Base-by-base conservation (phyloP, 2,797 vertebrate species). In the Chelon auratus region DNA sequence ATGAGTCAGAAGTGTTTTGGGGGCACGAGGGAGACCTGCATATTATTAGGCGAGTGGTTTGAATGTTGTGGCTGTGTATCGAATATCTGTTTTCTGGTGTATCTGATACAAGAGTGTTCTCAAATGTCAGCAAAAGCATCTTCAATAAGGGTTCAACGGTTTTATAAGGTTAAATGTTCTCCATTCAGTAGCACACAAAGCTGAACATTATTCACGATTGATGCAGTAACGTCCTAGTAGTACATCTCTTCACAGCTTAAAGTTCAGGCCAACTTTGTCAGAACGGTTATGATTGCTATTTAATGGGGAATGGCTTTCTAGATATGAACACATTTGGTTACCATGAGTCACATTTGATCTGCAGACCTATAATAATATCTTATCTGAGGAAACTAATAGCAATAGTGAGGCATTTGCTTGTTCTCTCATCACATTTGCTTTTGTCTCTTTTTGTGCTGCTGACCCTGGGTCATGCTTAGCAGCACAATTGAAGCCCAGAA, bases 301-400 rank as follows among this genome's bases (percentile, higher is more conserved):
- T 20, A 50, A 20, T 50, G 18, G 9, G 18, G 18, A 50, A 50
- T 9, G 18, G 47, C 17, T 47, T 47, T 8, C 14, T 9, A 48
- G 18, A 2, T 48, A 20, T n/a, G 15, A 15, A 43, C 10, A 43
- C 14, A 6, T 47, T 5, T 47, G 43, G 5, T 33, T 33, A 33
- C 30, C 30, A 43, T 43, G 51, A 65, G 18, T 13, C 62, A 65
- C 17, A 33, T 42, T n/a, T 54, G 39, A 39, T 22, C 39, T 40
- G 13, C 47, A 63, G 22, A 40, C 47, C 18, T 40, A 72, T 47
- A 12, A 20, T 48, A 77, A 56, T 33, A 51, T 54, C 10, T 53
- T 14, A 47, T 26, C 4, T 1, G n/a, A 42, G 33, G 24, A 56
- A 56, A 37, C 14, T 56, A 58, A 53, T 54, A 58, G 47, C 39